These are phyloP conservation scores for Microplitis mediator DNA, from an alignment of 1,140 invertebrate genomes.

Conservation along the genomic window DNA sequence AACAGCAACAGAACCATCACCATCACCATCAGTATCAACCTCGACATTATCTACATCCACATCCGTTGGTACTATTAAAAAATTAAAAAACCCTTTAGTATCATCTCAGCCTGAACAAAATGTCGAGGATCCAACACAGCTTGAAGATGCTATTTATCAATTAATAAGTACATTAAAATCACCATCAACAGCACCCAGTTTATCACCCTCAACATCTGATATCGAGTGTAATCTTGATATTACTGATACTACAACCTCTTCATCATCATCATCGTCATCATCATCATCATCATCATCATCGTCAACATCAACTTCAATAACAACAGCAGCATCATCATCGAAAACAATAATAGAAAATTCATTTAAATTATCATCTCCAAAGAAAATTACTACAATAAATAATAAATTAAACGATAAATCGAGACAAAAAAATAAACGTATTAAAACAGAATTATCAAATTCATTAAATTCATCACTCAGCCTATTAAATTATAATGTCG, in stretches of 20 bases:
- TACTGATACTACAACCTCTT: constrained; percentile 48
- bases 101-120: constrained; percentile 41
- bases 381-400: constrained; percentile 15
- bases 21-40: too few relatives aligned
- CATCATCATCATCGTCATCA: constrained; percentile 44
- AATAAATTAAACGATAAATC: constrained; percentile 24
- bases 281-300: too few relatives aligned
- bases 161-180: constrained; percentile 72
- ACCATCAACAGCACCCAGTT: constrained; percentile 41
- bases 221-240: constrained; percentile 35
- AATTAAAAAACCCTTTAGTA: background rate
- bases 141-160: constrained; percentile 71
- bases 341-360: too few relatives aligned
- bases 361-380: too few relatives aligned
- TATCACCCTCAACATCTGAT: constrained; percentile 42
- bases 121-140: constrained; percentile 69
- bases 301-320: too few relatives aligned
- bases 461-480: too few relatives aligned
- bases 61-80: too few relatives aligned
- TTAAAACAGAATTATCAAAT: constrained; percentile 17
- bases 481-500: too few relatives aligned
- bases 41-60: too few relatives aligned
- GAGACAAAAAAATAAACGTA: constrained; percentile 16
- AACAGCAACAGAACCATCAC: too few relatives aligned
- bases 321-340: too few relatives aligned